phyloP scores from a whole-genome alignment of 2,113 vertebrate genomes.

The Phainopepla nitens region DNA sequence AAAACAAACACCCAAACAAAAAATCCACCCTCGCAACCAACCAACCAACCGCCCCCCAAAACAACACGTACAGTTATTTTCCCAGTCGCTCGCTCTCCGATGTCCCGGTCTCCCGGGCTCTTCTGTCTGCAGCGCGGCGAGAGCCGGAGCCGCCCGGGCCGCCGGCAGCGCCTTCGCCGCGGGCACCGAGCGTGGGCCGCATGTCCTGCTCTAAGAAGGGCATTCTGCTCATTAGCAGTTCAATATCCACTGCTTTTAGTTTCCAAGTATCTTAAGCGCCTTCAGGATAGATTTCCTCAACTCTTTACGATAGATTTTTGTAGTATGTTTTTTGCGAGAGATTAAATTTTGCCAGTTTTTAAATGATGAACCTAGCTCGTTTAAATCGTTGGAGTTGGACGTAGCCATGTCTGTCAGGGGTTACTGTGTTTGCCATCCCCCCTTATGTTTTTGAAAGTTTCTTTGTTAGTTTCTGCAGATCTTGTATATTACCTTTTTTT shows the following conservation, averaged over 20 bases:
- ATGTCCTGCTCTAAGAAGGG: fast-evolving
- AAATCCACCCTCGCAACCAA: too few relatives aligned
- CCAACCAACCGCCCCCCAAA: background rate
- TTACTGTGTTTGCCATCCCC: background rate
- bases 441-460: background rate
- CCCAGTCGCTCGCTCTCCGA: too few relatives aligned
- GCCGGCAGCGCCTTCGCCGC: background rate
- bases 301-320: background rate
- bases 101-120: background rate
- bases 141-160: background rate
- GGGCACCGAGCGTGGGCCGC: background rate
- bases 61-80: background rate
- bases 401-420: background rate
- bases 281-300: background rate
- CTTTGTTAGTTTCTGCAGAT: background rate
- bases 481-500: too few relatives aligned
- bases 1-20: too few relatives aligned
- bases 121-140: background rate
- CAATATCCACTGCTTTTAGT: background rate
- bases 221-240: background rate
- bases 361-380: background rate
- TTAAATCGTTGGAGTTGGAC: background rate
- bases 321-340: background rate
- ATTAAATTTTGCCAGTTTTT: background rate
- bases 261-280: background rate